These are phyloP conservation scores for Drosophila melanogaster DNA, from an alignment of 1,140 invertebrate genomes.

Conservation along the genomic window Release_6_plus_ISO1_MT NT_033779.5:7662001-7662500, in stretches of 20 bases:
- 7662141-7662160: constrained; percentile 55
- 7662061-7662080: constrained; percentile 72
- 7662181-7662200: constrained; percentile 42
- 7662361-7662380: no score
- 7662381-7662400: no score
- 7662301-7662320: constrained; percentile 20
- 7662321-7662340: background rate
- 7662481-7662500: constrained; percentile 67
- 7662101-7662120: constrained; percentile 60
- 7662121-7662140: constrained; percentile 48
- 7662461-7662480: constrained; percentile 65
- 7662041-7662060: constrained; percentile 32
- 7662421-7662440: constrained; percentile 23
- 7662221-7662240: constrained; percentile 42
- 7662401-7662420: constrained; percentile 11
- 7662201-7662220: constrained; percentile 62
- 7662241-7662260: constrained; percentile 31
- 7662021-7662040: constrained; percentile 17
- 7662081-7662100: constrained; percentile 75
- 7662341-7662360: background rate
- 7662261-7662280: constrained; percentile 5
- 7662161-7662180: constrained; percentile 40
- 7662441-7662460: constrained; percentile 37
- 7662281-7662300: constrained; percentile 40
- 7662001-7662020: constrained; percentile 35